A percentile compares a stretch with the other conserved stretches of the same genome.
phyloP scores from a whole-genome alignment of 2,797 vertebrate species.

The Xiphorhynchus erythropygius region DNA sequence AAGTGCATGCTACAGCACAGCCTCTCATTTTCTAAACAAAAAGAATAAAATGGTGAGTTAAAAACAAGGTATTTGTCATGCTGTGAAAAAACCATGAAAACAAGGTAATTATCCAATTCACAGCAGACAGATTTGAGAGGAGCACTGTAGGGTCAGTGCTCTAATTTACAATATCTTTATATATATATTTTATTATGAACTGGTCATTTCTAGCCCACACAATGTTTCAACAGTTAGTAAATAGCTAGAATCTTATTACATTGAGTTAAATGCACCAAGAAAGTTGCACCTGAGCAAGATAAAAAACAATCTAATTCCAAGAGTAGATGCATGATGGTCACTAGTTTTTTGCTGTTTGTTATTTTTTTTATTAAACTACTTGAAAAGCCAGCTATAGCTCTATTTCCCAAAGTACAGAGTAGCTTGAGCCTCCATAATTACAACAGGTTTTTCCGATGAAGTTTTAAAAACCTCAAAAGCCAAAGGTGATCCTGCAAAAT shows the following conservation, averaged over 20 bases:
- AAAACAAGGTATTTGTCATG: neutral
- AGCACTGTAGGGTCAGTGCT: neutral
- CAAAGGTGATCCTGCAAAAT: neutral
- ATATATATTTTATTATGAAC: neutral
- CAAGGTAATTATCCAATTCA: neutral
- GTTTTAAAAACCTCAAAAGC: neutral
- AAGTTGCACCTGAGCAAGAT: neutral
- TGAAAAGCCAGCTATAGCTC: neutral
- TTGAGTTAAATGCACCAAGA: neutral
- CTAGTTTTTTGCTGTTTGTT: neutral
- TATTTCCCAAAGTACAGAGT: neutral
- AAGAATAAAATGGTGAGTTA: neutral
- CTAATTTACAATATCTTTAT: neutral
- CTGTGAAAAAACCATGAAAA: neutral
- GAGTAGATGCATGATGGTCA: neutral
- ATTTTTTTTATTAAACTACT: neutral
- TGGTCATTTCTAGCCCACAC: neutral
- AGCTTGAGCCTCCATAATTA: rapidly evolving
- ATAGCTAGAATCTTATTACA: neutral
- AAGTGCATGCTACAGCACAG: neutral
- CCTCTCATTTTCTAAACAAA: neutral
- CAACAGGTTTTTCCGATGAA: neutral
- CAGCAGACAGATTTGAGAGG: neutral
- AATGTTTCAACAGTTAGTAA: neutral
- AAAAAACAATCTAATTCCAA: neutral